Conservation (phyloP, 2,888 invertebrate genomes). For the Melinopterus prodromus region DNA sequence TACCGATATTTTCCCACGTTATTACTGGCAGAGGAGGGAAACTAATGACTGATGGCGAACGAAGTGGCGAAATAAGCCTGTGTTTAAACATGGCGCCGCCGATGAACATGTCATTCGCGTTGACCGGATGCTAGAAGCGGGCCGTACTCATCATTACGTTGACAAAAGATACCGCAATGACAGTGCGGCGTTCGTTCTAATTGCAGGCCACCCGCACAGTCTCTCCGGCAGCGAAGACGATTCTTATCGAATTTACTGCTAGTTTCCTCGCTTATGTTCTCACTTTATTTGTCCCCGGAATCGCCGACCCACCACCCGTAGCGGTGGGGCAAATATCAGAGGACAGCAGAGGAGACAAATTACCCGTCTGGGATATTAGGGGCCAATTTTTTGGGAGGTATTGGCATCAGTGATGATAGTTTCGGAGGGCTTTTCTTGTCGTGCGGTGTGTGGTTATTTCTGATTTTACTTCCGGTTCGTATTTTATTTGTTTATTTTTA, state of each 20-base stretch:
- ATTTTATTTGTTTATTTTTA: background rate
- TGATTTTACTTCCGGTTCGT: background rate
- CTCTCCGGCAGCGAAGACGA: background rate
- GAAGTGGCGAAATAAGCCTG: constrained; percentile 37
- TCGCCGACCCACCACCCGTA: background rate
- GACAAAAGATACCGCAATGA: constrained; percentile 49
- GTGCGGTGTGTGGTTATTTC: background rate
- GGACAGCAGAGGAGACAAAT: background rate
- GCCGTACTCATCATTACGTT: constrained; percentile 49
- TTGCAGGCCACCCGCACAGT: constrained; percentile 51
- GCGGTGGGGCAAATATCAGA: background rate
- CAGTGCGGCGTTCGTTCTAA: constrained; percentile 51
- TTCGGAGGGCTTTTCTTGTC: background rate
- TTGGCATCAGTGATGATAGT: background rate
- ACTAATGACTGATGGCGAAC: background rate
- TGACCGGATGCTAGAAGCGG: constrained; percentile 52
- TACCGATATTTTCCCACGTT: background rate
- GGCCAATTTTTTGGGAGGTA: background rate
- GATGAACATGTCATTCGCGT: constrained; percentile 51
- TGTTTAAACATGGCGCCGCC: constrained; percentile 44
- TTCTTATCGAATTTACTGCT: constrained; percentile 16
- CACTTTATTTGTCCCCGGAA: background rate
- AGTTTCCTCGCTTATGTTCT: background rate
- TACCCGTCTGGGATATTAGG: background rate
- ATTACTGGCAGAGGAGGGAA: background rate